phyloP scores from a whole-genome alignment of 1,140 invertebrate genomes.

The Stegodyphus mimosarum region DNA sequence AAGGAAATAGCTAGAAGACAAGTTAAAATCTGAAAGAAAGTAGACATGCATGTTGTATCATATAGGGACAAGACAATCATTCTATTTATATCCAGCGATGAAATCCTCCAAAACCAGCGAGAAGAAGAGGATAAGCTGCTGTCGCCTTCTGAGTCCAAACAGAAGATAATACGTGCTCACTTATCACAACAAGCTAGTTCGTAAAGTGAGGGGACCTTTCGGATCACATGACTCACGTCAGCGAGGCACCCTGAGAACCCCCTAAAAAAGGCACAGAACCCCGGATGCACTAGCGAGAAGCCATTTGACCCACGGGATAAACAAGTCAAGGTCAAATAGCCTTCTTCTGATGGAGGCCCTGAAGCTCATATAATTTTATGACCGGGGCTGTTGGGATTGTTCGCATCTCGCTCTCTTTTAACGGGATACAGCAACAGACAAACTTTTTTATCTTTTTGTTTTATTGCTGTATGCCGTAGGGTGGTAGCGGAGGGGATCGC shows the following conservation, averaged over 20 bases:
- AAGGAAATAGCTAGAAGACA: no score
- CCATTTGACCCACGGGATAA: slow-evolving; percentile 54
- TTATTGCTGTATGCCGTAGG: slow-evolving; percentile 31
- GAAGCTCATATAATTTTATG: slow-evolving; percentile 55
- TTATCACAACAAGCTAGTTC: background rate
- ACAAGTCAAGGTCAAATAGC: slow-evolving; percentile 56
- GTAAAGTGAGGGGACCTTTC: slow-evolving; percentile 31
- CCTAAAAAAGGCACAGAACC: slow-evolving; percentile 7
- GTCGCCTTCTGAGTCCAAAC: no score
- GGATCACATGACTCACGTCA: slow-evolving; percentile 35
- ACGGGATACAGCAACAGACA: slow-evolving; percentile 49
- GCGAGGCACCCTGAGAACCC: background rate
- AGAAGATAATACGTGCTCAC: no score
- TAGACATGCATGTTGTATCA: no score
- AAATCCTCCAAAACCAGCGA: no score
- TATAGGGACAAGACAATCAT: no score
- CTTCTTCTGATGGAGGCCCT: background rate
- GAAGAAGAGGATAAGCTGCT: no score
- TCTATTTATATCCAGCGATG: no score
- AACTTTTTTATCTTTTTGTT: slow-evolving; percentile 11
- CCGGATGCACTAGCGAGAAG: slow-evolving; percentile 37
- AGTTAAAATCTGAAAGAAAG: no score
- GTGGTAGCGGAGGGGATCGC: slow-evolving; percentile 17
- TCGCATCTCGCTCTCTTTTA: slow-evolving; percentile 40
- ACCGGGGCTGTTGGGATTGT: slow-evolving; percentile 25